Percentiles rank a stretch among this genome's conserved stretches.
phyloP scores from a whole-genome alignment of 2,888 invertebrate species.

The Tetropium fuscum region DNA sequence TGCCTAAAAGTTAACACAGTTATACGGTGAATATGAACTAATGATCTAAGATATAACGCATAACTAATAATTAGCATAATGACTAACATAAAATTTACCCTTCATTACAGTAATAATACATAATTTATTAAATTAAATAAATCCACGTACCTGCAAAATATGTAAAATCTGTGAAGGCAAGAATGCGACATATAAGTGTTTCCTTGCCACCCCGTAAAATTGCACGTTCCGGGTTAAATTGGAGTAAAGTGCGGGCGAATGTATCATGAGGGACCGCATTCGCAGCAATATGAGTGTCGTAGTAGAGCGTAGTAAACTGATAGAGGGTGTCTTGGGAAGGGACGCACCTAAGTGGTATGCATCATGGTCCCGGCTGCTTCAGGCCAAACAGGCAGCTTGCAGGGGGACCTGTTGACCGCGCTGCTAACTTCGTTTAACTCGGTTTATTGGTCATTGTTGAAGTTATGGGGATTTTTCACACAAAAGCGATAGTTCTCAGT shows the following conservation, averaged over 20 bases:
- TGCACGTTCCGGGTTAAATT: neutral
- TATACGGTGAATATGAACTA: too few relatives aligned
- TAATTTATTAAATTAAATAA: too few relatives aligned
- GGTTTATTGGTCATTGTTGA: slow-evolving; percentile 9
- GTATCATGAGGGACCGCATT: slow-evolving; percentile 6
- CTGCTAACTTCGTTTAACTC: slow-evolving; percentile 9
- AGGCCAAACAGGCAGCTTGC: slow-evolving; percentile 6
- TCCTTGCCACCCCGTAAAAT: neutral
- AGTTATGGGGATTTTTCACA: slow-evolving; percentile 14
- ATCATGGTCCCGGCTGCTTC: slow-evolving; percentile 1
- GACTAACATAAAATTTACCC: too few relatives aligned
- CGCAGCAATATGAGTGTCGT: slow-evolving; percentile 8
- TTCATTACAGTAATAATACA: too few relatives aligned
- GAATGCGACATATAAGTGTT: neutral
- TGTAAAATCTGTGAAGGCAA: too few relatives aligned
- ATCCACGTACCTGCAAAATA: neutral
- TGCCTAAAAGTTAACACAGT: too few relatives aligned
- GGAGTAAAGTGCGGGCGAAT: slow-evolving; percentile 1
- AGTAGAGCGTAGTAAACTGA: slow-evolving; percentile 4
- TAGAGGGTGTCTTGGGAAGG: slow-evolving; percentile 9
- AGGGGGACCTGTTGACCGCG: slow-evolving; percentile 25
- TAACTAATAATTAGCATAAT: too few relatives aligned
- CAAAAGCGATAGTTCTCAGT: too few relatives aligned
- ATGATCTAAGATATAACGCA: too few relatives aligned
- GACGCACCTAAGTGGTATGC: slow-evolving; percentile 15